Percentiles rank a stretch among this genome's conserved stretches.
phyloP scores from a whole-genome alignment of 2,888 invertebrate species.

The Lypha dubia region DNA sequence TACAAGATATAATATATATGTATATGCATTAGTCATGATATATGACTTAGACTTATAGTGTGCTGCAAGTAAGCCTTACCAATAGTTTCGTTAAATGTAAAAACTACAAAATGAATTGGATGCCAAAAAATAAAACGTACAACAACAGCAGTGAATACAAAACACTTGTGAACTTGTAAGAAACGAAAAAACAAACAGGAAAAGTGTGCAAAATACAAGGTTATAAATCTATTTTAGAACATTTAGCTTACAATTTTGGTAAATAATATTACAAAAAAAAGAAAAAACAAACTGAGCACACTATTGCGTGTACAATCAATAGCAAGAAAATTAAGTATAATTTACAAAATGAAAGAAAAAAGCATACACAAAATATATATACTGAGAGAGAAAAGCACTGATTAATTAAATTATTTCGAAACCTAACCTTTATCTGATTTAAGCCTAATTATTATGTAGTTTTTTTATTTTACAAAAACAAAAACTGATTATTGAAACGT shows the following conservation, averaged over 20 bases:
- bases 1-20: conserved; percentile 17
- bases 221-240: conserved; percentile 61
- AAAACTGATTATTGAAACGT: too few species aligned
- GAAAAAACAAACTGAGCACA: conserved; percentile 2
- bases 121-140: conserved; percentile 49
- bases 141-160: conserved; percentile 20
- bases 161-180: conserved; percentile 57
- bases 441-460: too few species aligned
- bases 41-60: not conserved
- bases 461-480: too few species aligned
- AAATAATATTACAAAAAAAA: conserved; percentile 31
- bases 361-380: too few species aligned
- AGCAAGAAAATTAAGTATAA: not conserved
- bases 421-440: too few species aligned
- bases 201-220: conserved; percentile 56
- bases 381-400: not conserved
- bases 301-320: conserved; percentile 42
- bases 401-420: not conserved
- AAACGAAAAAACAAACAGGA: conserved; percentile 47
- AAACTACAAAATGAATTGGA: conserved; percentile 41
- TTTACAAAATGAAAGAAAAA: not conserved
- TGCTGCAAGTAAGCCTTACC: conserved; percentile 36
- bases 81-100: conserved; percentile 1
- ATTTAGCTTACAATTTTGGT: conserved; percentile 42
- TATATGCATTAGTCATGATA: conserved; percentile 13